Conservation (phyloP, 2,797 vertebrate genomes). For the Taenioides sp. region DNA sequence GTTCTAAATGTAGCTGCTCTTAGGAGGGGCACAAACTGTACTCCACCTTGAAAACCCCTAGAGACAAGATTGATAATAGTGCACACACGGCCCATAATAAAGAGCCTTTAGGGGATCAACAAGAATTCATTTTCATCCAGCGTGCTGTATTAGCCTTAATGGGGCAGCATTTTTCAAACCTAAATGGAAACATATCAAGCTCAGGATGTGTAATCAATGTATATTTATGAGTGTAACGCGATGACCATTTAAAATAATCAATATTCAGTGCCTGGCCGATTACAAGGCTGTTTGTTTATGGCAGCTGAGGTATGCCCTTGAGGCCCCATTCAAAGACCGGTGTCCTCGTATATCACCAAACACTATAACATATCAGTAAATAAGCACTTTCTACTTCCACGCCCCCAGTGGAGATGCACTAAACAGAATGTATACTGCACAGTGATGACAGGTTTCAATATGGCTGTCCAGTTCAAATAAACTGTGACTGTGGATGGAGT, state of each 20-base stretch:
- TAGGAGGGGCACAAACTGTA: neutral
- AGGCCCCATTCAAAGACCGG: slow-evolving; percentile 49
- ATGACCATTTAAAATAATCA: slow-evolving; percentile 69
- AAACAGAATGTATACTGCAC: neutral
- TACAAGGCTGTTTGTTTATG: slow-evolving; percentile 52
- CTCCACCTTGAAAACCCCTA: neutral
- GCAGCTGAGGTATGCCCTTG: slow-evolving; percentile 52
- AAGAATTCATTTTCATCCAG: slow-evolving; percentile 33
- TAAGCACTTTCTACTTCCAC: slow-evolving; percentile 22
- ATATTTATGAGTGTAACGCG: slow-evolving; percentile 64
- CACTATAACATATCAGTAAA: slow-evolving; percentile 19
- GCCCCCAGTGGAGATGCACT: neutral
- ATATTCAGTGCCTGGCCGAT: slow-evolving; percentile 58
- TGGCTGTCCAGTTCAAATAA: neutral
- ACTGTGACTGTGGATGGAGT: neutral
- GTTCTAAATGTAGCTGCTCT: too few relatives aligned
- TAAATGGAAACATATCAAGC: slow-evolving; percentile 55
- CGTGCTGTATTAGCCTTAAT: slow-evolving; percentile 36
- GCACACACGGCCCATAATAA: slow-evolving; percentile 1
- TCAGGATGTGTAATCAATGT: slow-evolving; percentile 61
- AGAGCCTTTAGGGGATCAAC: slow-evolving; percentile 35
- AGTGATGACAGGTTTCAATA: neutral
- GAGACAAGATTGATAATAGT: slow-evolving; percentile 1
- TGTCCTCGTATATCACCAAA: slow-evolving; percentile 51
- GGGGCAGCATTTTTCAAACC: slow-evolving; percentile 47